Percentiles rank a stretch among this genome's conserved stretches.
Conservation (phyloP, 2,113 vertebrate species). For the Peromyscus maniculatus region DNA sequence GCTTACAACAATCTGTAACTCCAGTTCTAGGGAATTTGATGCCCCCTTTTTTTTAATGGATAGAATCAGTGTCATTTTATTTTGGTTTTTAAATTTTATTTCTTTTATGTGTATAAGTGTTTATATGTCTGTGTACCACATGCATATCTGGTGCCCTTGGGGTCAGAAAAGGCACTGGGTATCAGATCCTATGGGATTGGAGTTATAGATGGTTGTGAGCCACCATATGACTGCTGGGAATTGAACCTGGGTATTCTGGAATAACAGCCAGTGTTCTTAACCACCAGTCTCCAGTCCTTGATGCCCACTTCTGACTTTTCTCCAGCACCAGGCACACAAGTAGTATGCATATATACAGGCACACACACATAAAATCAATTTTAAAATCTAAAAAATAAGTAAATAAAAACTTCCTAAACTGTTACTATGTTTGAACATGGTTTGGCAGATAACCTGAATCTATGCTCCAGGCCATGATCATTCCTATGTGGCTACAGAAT, state of each 20-base stretch:
- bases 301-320: neutral
- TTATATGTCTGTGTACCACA: neutral
- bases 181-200: neutral
- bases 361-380: neutral
- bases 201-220: neutral
- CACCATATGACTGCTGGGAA: neutral
- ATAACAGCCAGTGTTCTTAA: neutral
- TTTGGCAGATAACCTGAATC: neutral
- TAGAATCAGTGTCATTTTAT: neutral
- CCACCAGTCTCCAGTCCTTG: neutral
- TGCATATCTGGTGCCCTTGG: neutral
- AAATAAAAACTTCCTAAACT: neutral
- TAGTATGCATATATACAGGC: neutral
- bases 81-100: neutral
- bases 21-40: neutral
- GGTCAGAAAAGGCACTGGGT: neutral
- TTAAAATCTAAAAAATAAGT: neutral
- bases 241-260: neutral
- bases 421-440: neutral
- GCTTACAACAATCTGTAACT: neutral
- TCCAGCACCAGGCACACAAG: neutral
- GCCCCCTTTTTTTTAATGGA: neutral
- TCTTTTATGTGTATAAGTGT: neutral
- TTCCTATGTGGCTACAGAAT: neutral
- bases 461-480: neutral